These are phyloP conservation scores for Lathronympha strigana DNA, from an alignment of 2,888 invertebrate species.

Conservation along the genomic window DNA sequence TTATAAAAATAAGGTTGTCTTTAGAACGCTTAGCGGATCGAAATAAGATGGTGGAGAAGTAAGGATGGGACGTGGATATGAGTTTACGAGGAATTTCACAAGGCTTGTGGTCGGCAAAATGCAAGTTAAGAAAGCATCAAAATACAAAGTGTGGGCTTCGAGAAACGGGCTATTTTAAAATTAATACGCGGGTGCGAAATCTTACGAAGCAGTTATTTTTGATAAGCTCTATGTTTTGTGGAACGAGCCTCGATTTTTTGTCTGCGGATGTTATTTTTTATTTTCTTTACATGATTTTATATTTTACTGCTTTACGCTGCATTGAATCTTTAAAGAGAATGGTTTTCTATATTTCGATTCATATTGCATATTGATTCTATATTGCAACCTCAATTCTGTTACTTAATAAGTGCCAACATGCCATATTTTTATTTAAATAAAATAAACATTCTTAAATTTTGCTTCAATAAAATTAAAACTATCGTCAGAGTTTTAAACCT, in stretches of 20 bases:
- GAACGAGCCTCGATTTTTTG: not conserved
- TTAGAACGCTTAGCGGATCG: not conserved
- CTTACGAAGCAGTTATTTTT: not conserved
- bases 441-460: too few relatives aligned
- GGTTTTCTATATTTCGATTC: too few relatives aligned
- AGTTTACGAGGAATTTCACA: slow-evolving; percentile 58
- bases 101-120: slow-evolving; percentile 53
- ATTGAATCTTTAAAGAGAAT: not conserved
- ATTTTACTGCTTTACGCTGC: not conserved
- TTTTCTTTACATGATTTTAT: too few relatives aligned
- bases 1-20: not conserved
- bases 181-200: not conserved
- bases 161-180: not conserved
- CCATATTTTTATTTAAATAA: too few relatives aligned
- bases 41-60: slow-evolving; percentile 12
- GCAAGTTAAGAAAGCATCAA: slow-evolving; percentile 10
- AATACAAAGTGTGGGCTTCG: not conserved
- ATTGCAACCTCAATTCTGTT: too few relatives aligned
- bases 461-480: too few relatives aligned
- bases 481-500: too few relatives aligned
- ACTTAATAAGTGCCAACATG: too few relatives aligned
- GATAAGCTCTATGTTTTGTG: too few relatives aligned
- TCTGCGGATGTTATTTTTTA: not conserved
- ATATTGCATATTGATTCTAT: too few relatives aligned
- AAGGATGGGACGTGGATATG: slow-evolving; percentile 48